Base-by-base conservation (phyloP, 2,797 vertebrate species). In the Poecile montanus region DNA sequence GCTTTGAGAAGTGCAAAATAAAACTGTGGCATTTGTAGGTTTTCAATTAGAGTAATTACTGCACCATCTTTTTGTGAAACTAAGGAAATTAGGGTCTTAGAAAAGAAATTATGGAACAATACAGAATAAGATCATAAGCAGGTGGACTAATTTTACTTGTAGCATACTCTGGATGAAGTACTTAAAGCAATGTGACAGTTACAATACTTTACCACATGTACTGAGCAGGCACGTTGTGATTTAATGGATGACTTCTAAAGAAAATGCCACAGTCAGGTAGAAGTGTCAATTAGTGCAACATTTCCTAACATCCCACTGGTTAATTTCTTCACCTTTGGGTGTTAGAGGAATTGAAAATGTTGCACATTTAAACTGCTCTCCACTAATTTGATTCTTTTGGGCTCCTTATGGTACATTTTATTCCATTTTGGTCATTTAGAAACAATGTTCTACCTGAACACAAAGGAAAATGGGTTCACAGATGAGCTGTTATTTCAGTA, bases 231-330 rank as follows among this genome's bases (percentile, higher is more conserved):
- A 81, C 0, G 0, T 44, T 62, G 66, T 78, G 51, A 78, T 80
- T 95, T 91, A 81, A 81, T 60, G 68, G 18, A 23, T 36, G 81
- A 48, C 23, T 89, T 91, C 30, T 60, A 81, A 77, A 51, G 75
- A 75, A 95, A 95, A 94, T 89, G 32, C 63, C 75, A 56, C 26
- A 61, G 47, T 23, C 32, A 78, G 79, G 45, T 72, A 83, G 47
- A 92, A 91, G 42, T 87, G 68, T 56, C 85, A 93, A 84, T 92
- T 92, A 95, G 27, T 22, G 16, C 22, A 82, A 56, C 62, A 63
- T 72, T 93, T 89, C 47, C 56, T 38, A 63, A 44, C 53, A 81
- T 56, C n/a, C 17, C 54, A 56, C 65, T 78, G 62, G 93, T 86
- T 83, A 8, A 67, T 89, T 93, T 89, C 44, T 66, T 81, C 48